These are phyloP conservation scores for Circaetus gallicus DNA, from an alignment of 2,113 vertebrate genomes.

Conservation along the genomic window DNA sequence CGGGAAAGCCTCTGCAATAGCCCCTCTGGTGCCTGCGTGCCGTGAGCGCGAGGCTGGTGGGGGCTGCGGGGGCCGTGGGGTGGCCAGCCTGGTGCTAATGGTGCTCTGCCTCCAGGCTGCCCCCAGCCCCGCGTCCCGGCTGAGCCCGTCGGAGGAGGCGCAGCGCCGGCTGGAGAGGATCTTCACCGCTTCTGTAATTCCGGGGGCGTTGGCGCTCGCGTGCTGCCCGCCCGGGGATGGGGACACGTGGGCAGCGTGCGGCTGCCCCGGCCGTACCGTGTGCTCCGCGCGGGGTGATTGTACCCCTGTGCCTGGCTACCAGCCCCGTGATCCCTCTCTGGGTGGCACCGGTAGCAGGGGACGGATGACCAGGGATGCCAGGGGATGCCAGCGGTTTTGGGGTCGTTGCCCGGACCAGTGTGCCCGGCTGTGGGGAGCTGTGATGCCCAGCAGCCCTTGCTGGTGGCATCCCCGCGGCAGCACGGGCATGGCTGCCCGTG, in stretches of 20 bases:
- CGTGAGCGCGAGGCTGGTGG: rapidly evolving
- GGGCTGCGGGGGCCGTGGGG: not conserved
- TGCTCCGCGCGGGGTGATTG: not conserved
- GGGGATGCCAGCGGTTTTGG: not conserved
- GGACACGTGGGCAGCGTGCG: not conserved
- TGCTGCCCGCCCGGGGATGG: not conserved
- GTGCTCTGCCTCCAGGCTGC: constrained; percentile 84
- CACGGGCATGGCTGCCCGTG: not conserved
- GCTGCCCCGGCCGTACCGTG: rapidly evolving
- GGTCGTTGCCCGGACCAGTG: rapidly evolving
- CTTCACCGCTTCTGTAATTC: constrained; percentile 87
- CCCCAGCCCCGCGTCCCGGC: constrained; percentile 11
- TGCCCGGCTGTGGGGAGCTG: not conserved
- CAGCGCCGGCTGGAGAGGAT: constrained; percentile 90
- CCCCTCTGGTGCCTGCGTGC: not conserved
- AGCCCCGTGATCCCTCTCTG: not conserved
- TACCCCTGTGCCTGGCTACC: not conserved
- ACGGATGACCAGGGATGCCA: not conserved
- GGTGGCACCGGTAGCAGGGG: not conserved
- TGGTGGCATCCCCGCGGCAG: not conserved
- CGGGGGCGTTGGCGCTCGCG: not conserved
- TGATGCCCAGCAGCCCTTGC: not conserved
- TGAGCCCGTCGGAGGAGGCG: constrained; percentile 84
- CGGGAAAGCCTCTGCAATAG: not conserved
- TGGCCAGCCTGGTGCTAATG: constrained; percentile 28